phyloP scores from a whole-genome alignment of 2,797 vertebrate genomes.

The Eidolon dupreanum region DNA sequence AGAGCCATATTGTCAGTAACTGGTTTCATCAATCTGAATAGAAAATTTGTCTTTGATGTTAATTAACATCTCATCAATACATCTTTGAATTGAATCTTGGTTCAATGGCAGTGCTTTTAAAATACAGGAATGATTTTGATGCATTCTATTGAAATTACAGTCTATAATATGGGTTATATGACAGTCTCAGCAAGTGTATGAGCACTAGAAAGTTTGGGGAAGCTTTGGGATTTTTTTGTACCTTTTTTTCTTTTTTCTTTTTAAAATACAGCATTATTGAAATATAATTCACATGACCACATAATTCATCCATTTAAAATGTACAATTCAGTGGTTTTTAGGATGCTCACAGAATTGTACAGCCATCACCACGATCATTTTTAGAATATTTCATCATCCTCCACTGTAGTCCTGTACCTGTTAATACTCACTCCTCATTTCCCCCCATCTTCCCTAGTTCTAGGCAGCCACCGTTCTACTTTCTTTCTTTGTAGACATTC shows the following conservation, averaged over 20 bases:
- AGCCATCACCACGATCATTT: background rate
- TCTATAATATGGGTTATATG: background rate
- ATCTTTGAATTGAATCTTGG: background rate
- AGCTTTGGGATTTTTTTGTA: background rate
- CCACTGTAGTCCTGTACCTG: background rate
- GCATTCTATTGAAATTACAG: background rate
- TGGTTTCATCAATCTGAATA: background rate
- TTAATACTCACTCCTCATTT: background rate
- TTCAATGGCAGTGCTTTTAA: background rate
- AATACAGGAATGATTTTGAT: background rate
- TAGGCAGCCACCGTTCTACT: background rate
- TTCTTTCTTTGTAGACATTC: background rate
- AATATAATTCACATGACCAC: background rate
- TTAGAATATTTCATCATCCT: background rate
- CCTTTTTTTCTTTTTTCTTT: background rate
- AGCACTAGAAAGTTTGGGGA: background rate
- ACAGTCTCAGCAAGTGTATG: background rate
- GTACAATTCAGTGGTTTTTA: background rate
- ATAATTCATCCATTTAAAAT: background rate
- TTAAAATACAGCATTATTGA: background rate
- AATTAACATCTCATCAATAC: background rate
- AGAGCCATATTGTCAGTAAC: background rate
- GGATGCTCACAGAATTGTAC: background rate
- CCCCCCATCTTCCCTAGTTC: too few species aligned
- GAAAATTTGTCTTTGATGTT: slow-evolving; percentile 23